Base-by-base conservation (phyloP, 2,113 vertebrate genomes). In the Entosphenus tridentatus region DNA sequence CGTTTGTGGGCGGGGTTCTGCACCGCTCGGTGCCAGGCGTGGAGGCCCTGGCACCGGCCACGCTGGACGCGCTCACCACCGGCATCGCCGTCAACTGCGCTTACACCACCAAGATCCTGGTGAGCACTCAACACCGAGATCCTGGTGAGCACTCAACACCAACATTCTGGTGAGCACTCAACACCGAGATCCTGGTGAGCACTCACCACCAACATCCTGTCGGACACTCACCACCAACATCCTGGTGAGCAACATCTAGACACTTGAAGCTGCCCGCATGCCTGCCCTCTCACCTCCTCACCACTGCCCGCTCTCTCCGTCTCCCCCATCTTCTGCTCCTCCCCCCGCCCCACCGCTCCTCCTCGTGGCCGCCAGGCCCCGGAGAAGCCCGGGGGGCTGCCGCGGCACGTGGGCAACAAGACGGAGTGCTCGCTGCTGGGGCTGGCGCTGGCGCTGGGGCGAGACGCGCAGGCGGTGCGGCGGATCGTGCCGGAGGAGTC, bases 71-170 rank as follows among this genome's bases (percentile, higher is more conserved):
- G 0, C 68, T 98, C 56, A 81, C 95, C 69, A 92, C 91, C 8
- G 84, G 88, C 56, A 95, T 98, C 12, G 81, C 89, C 69, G 83
- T 96, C 81, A 98, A 98, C 78, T 89, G 87, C 0, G 90, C 88
- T n/a, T 96, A 96, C 75, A 96, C 93, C 1, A 89, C 88, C 71
- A 96, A 96, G 77, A 95, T 98, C 72, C 77, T 96, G 87, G 93
- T 95, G 77, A 82, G 85, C 54, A 39, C 39, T 39, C 39, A 39
- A 39, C 39, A 39, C 39, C 39, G 2, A 39, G 3, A 39, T 39
- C 21, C 21, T 39, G 21, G 3, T 5, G 4, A 5, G 4, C 21
- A 39, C 21, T 39, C 18, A 18, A 2, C 18, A 18, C 18, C 18
- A 18, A 18, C 2, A 18, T 18, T 2, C 18, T 18, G 18, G 18